Evolutionary conservation across 1,140 invertebrate genomes (phyloP), one percentile per base, ranked within the genome.

Genomic region (Euglossa dilemma): DNA sequence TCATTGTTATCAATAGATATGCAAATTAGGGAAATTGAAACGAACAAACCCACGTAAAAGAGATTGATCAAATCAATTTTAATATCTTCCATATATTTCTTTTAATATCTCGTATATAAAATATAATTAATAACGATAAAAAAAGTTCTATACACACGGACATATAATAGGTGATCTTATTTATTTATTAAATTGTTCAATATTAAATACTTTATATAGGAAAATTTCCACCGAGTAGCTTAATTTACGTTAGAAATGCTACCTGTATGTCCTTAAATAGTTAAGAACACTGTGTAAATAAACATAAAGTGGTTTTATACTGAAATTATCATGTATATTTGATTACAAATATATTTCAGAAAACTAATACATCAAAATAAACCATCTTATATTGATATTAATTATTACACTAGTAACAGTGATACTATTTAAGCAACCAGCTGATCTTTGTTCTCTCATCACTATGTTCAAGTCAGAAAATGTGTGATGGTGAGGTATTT

Each of bases 401-500:
- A 80, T 63, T 63, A 36, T 73, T 6, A 6, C 3, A 20, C 45
- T 63, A 64, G 23, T 14, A 73, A 54, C 25, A 63, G 36, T 54
- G 2, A 12, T 56, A 23, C 2, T 25, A 47, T 23, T 43, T 47
- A 56, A 67, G 43, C 25, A 25, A 70, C 57, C 67, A 87, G 77
- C 50, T 87, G 69, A 80, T 84, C 82, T 73, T 84, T 81, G 66
- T 69, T 72, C 45, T 79, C 47, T 43, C 20, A 63, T 69, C 72
- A 20, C 72, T 77, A 63, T 59, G 57, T 86, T 86, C 88, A 82
- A 81, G 82, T 64, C 12, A 28, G 36, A 72, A 50, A 50, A 70
- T 75, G 47, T 86, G 56, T 87, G 28, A 89, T 77, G 87, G 83
- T 69, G 12, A 64, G 36, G 66, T 85, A 45, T 70, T 64, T 66